Base-by-base conservation (phyloP, 2,888 invertebrate species). In the Dioctria rufipes region DNA sequence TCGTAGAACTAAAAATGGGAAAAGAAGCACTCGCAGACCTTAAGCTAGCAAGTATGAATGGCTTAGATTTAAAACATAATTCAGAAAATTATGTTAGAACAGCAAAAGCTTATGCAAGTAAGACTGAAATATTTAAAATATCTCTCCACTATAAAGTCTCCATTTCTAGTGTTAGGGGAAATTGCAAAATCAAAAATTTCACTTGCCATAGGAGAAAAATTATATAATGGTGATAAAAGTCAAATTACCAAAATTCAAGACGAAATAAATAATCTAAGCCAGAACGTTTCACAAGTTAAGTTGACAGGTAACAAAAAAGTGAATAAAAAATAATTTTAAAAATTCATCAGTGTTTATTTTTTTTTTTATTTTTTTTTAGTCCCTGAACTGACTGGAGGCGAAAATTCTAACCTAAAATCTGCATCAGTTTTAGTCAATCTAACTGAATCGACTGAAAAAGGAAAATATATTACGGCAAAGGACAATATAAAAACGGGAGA, bases 391-490 rank as follows among this genome's bases (percentile, higher is more conserved):
- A 89, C 90, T 0, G 91, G 90, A 5, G 93, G 92, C 3, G 89
- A 90, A 4, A 91, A 92, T 86, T 85, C 87, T 3, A 89, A 89
- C 39, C 89, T 92, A 84, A 91, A 92, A 8, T 90, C 91, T 3
- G 90, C 93, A 0, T 93, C 94, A 0, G 91, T 89, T 83, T 86
- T 94, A 13, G 90, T 91, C 67, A 91, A 95, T 63, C 88, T 91
- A 65, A 91, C 92, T 81, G 87, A 89, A 81, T 91, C 91, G n/a
- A 87, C 90, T 80, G 90, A 89, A 0, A 92, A 92, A 86, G 96
- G 96, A 9, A 91, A 94, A 42, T 94, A 92, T 85, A 92, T 93
- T 0, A 92, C 94, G 0, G 94, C 96, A 3, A 90, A 90, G 73
- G 89, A 86, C 67, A 84, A 84, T 5, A 67, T 89, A 54, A 89